Base-by-base conservation (phyloP, 2,888 invertebrate genomes). In the Andricus curvator region DNA sequence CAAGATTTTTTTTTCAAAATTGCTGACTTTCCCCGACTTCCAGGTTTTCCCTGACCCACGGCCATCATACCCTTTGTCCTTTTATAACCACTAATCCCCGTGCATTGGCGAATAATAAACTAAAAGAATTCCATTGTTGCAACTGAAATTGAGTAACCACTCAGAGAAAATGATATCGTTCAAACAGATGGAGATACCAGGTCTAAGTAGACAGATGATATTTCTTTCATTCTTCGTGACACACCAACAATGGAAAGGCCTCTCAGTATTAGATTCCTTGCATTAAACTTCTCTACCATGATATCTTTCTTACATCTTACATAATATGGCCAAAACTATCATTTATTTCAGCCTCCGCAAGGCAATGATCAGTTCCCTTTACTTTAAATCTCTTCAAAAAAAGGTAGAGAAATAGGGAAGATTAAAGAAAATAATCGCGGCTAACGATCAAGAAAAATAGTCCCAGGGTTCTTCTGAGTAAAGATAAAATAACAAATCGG, bases 161-260 rank as follows among this genome's bases (percentile, higher is more conserved):
- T 33, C n/a, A 56, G 74, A 74, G n/a, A 56, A 56, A 74, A 74
- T 33, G 56, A 74, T 56, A 74, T 37, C 66, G 66, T 51, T 29
- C 20, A 25, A 51, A 25, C 20, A 74, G 74, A 74, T 74, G 29
- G n/a, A 33, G 51, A 74, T 74, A 56, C 51, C 33, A 33, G 51
- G 70, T 74, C 51, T 56, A 33, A 56, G n/a, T n/a, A 51, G 70
- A 74, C 70, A 74, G 70, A 56, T 74, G 70, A 74, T 74, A n/a
- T 74, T 70, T 51, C n/a, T 74, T 33, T 74, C 33, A 74, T 56
- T 74, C 74, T 74, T 74, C n/a, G 74, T 74, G 74, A 74, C 74
- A 56, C 20, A 74, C 70, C 5, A 56, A 74, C 74, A 74, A 74
- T 56, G 74, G 56, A 56, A 74, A 74, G 41, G n/a, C 22, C 67